A percentile compares a stretch with the other conserved stretches of the same genome.
These are phyloP conservation scores for Scaptomyza cyrtandrae DNA, from an alignment of 2,888 invertebrate genomes.

Conservation along the genomic window DNA sequence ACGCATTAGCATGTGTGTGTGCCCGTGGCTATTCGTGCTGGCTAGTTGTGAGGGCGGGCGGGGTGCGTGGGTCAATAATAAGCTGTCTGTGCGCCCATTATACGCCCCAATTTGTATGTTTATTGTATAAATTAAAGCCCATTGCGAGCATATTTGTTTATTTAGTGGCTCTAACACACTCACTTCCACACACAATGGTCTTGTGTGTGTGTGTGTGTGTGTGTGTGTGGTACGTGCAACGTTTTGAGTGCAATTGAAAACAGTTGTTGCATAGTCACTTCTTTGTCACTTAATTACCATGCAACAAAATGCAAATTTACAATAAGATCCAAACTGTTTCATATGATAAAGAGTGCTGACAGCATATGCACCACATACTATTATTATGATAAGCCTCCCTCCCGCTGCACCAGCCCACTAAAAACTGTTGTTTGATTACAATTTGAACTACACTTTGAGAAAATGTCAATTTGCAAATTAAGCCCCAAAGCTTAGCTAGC, in stretches of 20 bases:
- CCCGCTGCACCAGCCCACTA: not conserved
- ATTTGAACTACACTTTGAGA: not conserved
- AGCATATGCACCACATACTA: slow-evolving; percentile 7
- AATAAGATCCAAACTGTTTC: slow-evolving; percentile 24
- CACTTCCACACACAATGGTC: slow-evolving; percentile 1
- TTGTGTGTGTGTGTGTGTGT: slow-evolving; percentile 1
- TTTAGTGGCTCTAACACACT: slow-evolving; percentile 45
- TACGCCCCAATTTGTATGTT: slow-evolving; percentile 50
- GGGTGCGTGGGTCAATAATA: slow-evolving; percentile 36
- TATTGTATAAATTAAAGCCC: slow-evolving; percentile 66
- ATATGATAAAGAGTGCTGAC: not conserved
- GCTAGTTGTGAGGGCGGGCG: not conserved
- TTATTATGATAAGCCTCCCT: slow-evolving; percentile 7
- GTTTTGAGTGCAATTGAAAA: slow-evolving; percentile 43
- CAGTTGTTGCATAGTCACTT: slow-evolving; percentile 56
- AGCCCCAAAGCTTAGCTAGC: not conserved
- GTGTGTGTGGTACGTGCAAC: slow-evolving; percentile 34
- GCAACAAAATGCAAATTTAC: slow-evolving; percentile 48
- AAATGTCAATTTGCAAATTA: slow-evolving; percentile 4
- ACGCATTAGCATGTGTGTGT: slow-evolving; percentile 30
- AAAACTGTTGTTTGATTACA: not conserved
- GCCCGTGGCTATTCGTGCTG: slow-evolving; percentile 3
- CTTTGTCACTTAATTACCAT: slow-evolving; percentile 62
- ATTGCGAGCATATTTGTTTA: slow-evolving; percentile 63
- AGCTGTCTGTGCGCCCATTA: slow-evolving; percentile 33